Evolutionary conservation across 1,140 invertebrate species (phyloP).

Genomic region (Sweltsa coloradensis): DNA sequence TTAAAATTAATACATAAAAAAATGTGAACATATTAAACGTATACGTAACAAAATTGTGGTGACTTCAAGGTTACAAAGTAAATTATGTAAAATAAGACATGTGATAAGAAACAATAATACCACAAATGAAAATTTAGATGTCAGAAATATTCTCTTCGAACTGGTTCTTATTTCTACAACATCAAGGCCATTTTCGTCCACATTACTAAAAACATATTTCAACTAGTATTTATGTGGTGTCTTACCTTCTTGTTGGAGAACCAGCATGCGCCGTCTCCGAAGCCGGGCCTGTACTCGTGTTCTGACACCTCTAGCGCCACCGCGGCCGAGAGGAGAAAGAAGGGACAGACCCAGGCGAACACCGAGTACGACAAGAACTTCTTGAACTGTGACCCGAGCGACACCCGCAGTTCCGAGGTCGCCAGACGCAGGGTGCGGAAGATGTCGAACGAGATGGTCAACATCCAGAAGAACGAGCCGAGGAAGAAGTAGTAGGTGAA

Average conservation of each 20-base stretch:
- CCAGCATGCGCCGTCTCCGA: constrained; percentile 38
- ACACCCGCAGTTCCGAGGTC: constrained; percentile 34
- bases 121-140: too few relatives aligned
- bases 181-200: too few relatives aligned
- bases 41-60: too few relatives aligned
- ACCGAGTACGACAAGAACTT: constrained; percentile 37
- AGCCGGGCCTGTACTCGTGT: constrained; percentile 29
- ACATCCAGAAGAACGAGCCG: constrained; percentile 46
- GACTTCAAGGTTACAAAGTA: too few relatives aligned
- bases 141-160: too few relatives aligned
- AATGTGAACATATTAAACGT: too few relatives aligned
- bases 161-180: too few relatives aligned
- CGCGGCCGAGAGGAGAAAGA: constrained; percentile 32
- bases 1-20: too few relatives aligned
- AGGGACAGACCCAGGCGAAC: constrained; percentile 40
- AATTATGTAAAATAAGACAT: too few relatives aligned
- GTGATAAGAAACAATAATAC: too few relatives aligned
- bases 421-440: constrained; percentile 38
- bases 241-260: constrained; percentile 32
- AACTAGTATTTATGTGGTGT: too few relatives aligned
- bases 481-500: constrained; percentile 39
- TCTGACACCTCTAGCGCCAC: constrained; percentile 26
- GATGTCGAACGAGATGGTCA: constrained; percentile 43
- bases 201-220: too few relatives aligned
- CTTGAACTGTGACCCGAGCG: constrained; percentile 26